Conservation (phyloP, 2,888 invertebrate species). For the Antheraea yamamai region DNA sequence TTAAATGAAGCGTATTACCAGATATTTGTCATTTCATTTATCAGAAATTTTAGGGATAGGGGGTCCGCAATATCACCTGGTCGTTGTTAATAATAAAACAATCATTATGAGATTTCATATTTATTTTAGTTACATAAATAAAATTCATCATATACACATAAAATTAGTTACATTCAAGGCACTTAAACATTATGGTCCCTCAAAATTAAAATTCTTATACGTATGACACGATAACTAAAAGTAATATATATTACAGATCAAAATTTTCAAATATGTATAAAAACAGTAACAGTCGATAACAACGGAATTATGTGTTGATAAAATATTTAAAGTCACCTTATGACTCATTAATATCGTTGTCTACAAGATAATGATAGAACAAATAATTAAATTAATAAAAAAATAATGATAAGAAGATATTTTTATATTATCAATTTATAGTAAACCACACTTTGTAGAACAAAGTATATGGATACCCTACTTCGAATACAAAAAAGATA, state of each 20-base stretch:
- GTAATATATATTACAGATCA: slow-evolving; percentile 7
- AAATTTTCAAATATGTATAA: neutral
- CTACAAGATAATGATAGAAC: neutral
- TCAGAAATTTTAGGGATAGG: too few relatives aligned
- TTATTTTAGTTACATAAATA: slow-evolving; percentile 34
- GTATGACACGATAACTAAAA: slow-evolving; percentile 25
- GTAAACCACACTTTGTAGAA: slow-evolving; percentile 54
- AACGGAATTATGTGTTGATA: neutral
- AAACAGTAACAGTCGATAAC: neutral
- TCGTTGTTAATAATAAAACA: neutral
- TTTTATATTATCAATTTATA: slow-evolving; percentile 27
- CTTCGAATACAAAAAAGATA: slow-evolving; percentile 31
- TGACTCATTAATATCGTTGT: slow-evolving; percentile 2
- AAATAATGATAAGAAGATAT: neutral
- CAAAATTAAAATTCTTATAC: slow-evolving; percentile 58
- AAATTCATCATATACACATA: slow-evolving; percentile 60
- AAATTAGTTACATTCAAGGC: slow-evolving; percentile 65
- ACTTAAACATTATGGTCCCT: slow-evolving; percentile 78
- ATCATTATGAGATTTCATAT: neutral
- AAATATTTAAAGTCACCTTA: neutral
- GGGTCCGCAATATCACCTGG: too few relatives aligned
- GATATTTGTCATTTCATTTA: too few relatives aligned
- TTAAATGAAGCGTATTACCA: too few relatives aligned
- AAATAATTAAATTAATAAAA: neutral
- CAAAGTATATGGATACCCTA: slow-evolving; percentile 56